Evolutionary conservation across 2,113 vertebrate genomes (phyloP), one percentile per base, ranked within the genome.

Genomic region (Osmerus mordax): DNA sequence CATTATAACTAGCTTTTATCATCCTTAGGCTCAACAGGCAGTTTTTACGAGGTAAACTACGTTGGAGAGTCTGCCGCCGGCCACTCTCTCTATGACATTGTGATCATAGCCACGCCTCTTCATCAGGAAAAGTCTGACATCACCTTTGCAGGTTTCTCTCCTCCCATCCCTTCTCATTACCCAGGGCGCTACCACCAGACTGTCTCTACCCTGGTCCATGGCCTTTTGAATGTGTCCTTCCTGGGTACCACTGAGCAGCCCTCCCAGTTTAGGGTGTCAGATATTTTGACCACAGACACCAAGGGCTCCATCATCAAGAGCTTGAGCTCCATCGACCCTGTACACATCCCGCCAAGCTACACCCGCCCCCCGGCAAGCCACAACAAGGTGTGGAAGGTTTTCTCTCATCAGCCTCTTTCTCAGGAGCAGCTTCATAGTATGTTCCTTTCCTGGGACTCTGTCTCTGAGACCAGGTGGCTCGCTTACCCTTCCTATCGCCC

Each of bases 31-130:
- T 68, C 73, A 29, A 59, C 87, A 0, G n/a, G 79, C 36, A 92
- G 74, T 66, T 86, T 90, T 61, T 97, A 96, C 12, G 93, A 96
- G 81, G 78, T 96, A 2, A 93, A 67, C 5, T 98, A 96, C 55
- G 87, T 92, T 14, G 91, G 84, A 0, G 87, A 92, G 0, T 87
- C 87, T 0, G 96, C 95, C 2, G 72, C 89, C 0, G 87, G 77
- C 0, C 90, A 93, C 36, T 89, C 91, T 7, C 77, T 87, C 2
- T 99, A 99, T 0, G 95, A 98, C 78, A 94, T 99, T 0, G 87
- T 99, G 0, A 0, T 99, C 1, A 86, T 99, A 4, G 96, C 96
- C 0, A 88, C 95, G 0, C 96, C 97, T 0, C 83, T 98, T n/a
- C 90, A 93, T 85, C 92, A 56, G 67, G 92, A 80, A 18, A 85